Percentiles rank a stretch among this genome's conserved stretches.
These are phyloP conservation scores for Thalpophila matura DNA, from an alignment of 2,888 invertebrate species.

Conservation along the genomic window DNA sequence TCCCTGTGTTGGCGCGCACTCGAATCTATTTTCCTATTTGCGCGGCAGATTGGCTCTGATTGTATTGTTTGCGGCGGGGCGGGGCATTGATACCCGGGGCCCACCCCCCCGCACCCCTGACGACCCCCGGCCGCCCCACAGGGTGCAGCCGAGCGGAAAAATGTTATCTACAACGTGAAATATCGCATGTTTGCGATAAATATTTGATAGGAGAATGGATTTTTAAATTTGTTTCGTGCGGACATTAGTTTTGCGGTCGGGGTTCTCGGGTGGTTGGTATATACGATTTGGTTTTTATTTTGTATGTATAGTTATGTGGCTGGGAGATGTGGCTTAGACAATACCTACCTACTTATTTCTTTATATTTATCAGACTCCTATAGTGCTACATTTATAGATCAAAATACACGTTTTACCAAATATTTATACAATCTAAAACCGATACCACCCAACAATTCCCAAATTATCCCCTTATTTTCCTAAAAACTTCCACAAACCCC, in stretches of 20 bases:
- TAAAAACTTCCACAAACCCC: not conserved
- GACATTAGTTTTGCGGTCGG: constrained; percentile 63
- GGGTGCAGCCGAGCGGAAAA: constrained; percentile 83
- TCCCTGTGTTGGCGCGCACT: constrained; percentile 85
- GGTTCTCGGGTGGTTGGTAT: constrained; percentile 43
- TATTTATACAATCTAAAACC: no score
- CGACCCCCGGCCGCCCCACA: constrained; percentile 57
- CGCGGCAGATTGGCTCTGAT: constrained; percentile 90
- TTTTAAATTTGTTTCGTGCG: constrained; percentile 75
- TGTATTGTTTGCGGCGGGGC: constrained; percentile 89
- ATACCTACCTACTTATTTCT: no score
- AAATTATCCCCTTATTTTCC: constrained; percentile 1
- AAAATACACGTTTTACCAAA: no score
- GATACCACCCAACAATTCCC: not conserved
- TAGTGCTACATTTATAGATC: no score
- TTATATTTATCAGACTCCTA: no score
- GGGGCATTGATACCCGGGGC: constrained; percentile 78
- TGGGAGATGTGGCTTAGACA: not conserved
- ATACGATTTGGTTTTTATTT: constrained; percentile 35
- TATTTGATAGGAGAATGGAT: constrained; percentile 83
- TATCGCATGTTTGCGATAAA: constrained; percentile 84
- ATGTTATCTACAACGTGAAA: constrained; percentile 81
- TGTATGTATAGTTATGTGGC: not conserved
- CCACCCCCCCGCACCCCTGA: constrained; percentile 53
- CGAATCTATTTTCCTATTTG: constrained; percentile 91